These are phyloP conservation scores for Mellivora capensis DNA, from an alignment of 2,113 vertebrate species.

Conservation along the genomic window DNA sequence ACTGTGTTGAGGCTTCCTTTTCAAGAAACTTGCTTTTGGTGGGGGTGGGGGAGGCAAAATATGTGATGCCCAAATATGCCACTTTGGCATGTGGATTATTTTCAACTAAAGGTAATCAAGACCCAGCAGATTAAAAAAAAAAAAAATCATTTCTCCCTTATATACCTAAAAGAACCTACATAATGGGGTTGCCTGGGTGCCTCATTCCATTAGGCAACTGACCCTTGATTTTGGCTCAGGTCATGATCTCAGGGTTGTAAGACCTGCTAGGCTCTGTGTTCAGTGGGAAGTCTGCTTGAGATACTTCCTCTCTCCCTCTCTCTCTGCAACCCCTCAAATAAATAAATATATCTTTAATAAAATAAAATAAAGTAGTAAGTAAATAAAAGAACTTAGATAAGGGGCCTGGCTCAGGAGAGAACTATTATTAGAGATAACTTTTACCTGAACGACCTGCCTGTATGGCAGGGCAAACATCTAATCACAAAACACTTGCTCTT, in stretches of 20 bases:
- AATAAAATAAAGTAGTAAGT: not conserved
- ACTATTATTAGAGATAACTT: not conserved
- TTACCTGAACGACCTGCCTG: not conserved
- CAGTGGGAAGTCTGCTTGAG: not conserved
- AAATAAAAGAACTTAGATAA: not conserved
- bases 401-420: not conserved
- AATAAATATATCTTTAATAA: not conserved
- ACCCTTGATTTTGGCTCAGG: not conserved
- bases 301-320: not conserved
- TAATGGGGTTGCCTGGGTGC: not conserved
- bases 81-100: not conserved
- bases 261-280: not conserved
- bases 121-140: not conserved
- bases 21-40: not conserved
- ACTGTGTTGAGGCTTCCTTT: not conserved
- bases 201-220: not conserved
- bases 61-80: not conserved
- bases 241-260: not conserved
- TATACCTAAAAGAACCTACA: not conserved
- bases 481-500: not conserved
- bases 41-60: not conserved
- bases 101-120: not conserved
- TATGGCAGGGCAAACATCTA: not conserved
- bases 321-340: not conserved
- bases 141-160: not conserved